Evolutionary conservation across 2,113 vertebrate species (phyloP).

Genomic region (Pitta sordida): DNA sequence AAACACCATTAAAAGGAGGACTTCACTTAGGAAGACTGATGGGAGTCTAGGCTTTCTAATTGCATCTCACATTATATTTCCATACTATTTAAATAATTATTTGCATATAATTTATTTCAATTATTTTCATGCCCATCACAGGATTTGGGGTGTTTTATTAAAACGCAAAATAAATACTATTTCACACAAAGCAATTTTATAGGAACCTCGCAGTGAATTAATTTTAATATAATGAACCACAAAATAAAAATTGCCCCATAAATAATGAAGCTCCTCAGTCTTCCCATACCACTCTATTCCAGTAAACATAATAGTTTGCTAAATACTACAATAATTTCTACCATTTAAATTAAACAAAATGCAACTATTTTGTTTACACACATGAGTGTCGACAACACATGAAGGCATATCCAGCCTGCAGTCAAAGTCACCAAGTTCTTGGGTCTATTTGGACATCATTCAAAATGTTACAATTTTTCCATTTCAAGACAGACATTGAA

Average conservation of each 20-base stretch:
- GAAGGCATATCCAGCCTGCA: background rate
- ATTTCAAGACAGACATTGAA: background rate
- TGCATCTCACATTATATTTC: background rate
- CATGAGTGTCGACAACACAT: background rate
- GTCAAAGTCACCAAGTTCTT: background rate
- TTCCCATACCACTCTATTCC: background rate
- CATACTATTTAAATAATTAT: background rate
- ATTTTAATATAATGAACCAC: background rate
- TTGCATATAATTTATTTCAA: conserved; percentile 1
- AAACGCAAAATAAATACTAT: conserved; percentile 19
- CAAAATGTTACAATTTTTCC: background rate
- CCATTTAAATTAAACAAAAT: background rate
- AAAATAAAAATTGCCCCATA: background rate
- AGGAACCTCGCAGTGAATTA: background rate
- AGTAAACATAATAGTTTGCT: background rate
- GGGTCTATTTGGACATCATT: background rate
- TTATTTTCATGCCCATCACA: background rate
- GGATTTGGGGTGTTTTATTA: background rate
- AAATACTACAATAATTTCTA: background rate
- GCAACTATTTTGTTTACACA: background rate
- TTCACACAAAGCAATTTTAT: background rate
- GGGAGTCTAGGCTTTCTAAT: background rate
- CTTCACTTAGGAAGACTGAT: background rate
- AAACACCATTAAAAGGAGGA: background rate
- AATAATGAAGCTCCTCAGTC: background rate